Evolutionary conservation across 2,888 invertebrate species (phyloP), one percentile per base, ranked within the genome.

Genomic region (Parascotia fuliginaria): DNA sequence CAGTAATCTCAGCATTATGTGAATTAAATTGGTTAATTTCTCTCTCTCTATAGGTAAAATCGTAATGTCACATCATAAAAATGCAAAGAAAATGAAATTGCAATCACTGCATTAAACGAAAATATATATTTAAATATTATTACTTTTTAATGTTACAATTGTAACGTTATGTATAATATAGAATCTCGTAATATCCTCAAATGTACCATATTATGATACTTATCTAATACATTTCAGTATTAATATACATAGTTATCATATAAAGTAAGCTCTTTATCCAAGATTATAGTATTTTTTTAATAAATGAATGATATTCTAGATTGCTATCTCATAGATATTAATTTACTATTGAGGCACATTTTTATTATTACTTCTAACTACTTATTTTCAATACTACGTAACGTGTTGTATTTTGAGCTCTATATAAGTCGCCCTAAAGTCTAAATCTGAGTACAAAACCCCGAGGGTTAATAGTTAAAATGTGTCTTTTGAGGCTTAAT

Each of bases 281-380:
- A 80, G 69, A 77, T 72, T 68, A 84, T 82, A 85, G 79, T 85
- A 85, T 87, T 86, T 88, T 87, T 83, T 81, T 81, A 81, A 80
- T 66, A 66, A 66, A 77, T 69, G 54, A 77, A 56, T 15, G 28
- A 55, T 59, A 51, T 55, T 55, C 41, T 54, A 59, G 46, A 52
- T 50, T 52, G 29, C 54, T 58, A 51, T 53, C 54, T 58, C 40
- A 43, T 56, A 60, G 53, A 45, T 42, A 45, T 54, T n/a, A 53
- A 60, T 64, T 62, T 60, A 52, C 13, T 61, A 59, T 48, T 24
- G 15, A 55, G 62, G 47, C 64, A 67, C 67, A 65, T 74, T 68
- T 67, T 60, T 57, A 70, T 70, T 67, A 61, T 70, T 60, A 46
- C 47, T 54, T 42, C 33, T 41, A 28, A 44, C 37, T 56, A 42